Conservation (phyloP, 2,797 vertebrate genomes). For the Tragopan temminckii region DNA sequence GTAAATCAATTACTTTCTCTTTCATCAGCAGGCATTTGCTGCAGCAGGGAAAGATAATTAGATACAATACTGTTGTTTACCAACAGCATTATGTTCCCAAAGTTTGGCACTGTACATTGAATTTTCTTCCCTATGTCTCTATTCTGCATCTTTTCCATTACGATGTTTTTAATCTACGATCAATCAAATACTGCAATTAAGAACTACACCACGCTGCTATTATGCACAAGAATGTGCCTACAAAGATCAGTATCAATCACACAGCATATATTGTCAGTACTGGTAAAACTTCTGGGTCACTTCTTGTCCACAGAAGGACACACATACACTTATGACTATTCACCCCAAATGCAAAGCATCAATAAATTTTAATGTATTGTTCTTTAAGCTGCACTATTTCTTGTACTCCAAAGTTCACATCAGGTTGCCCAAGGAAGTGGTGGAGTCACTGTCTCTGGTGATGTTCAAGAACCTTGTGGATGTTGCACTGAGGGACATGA, state of each 20-base stretch:
- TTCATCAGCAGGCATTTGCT: conserved; percentile 72
- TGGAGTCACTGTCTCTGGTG: too few species aligned
- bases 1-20: conserved; percentile 76
- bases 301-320: neutral
- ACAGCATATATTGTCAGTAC: neutral
- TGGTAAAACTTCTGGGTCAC: neutral
- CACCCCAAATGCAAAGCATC: neutral
- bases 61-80: conserved; percentile 35
- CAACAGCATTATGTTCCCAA: conserved; percentile 32
- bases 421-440: too few species aligned
- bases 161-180: neutral
- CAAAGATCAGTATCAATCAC: neutral
- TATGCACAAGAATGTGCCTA: neutral
- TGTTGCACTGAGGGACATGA: too few species aligned
- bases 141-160: neutral
- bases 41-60: conserved; percentile 70
- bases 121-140: conserved; percentile 15
- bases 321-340: neutral
- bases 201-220: neutral
- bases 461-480: too few species aligned
- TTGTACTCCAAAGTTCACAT: neutral
- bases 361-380: neutral
- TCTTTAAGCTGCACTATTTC: neutral
- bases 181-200: neutral
- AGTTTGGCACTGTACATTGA: neutral